Base-by-base conservation (phyloP, 2,888 invertebrate species). In the Eubasilissa splendida region DNA sequence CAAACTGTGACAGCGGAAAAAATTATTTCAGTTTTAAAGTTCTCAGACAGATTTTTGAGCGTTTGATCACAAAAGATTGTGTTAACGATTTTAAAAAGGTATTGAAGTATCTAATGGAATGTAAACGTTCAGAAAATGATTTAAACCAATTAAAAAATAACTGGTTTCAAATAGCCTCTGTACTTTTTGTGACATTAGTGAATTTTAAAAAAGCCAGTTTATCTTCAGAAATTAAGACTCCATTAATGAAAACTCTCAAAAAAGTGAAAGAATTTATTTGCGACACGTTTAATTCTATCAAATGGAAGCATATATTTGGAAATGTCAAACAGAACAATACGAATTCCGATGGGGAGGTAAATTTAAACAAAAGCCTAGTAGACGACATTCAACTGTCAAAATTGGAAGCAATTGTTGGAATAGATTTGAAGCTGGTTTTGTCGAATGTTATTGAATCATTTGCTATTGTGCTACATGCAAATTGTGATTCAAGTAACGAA, bases 231-330 rank as follows among this genome's bases (percentile, higher is more conserved):
- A 74, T 79, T 33, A 83, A 83, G 63, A 56, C 42, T 10, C 54
- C 68, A 11, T 68, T 82, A 52, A 14, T 66, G 3, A 82, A 80
- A 74, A n/a, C 58, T 53, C 56, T 66, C 63, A 79, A 52, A n/a
- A 74, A 53, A 50, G 53, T 73, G 12, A 60, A 53, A 42, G 75
- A 82, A 50, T 50, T 71, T 31, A 54, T 80, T 65, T 52, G 89
- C 0, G 87, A 88, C 14, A 88, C 89, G 83, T 79, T 79, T 59
- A 42, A 77, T 52, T 52, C 56, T 10, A 22, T 79, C 7, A 78
- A 82, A 71, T 83, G 83, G 83, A 79, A 80, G 54, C 53, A 50
- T 7, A 9, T 82, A 33, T 53, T 71, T 11, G 59, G 71, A 79
- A 74, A 66, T 52, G 59, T 68, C 53, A 14, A 75, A 42, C 60